phyloP scores from a whole-genome alignment of 2,797 vertebrate species.

The Perodicticus potto region DNA sequence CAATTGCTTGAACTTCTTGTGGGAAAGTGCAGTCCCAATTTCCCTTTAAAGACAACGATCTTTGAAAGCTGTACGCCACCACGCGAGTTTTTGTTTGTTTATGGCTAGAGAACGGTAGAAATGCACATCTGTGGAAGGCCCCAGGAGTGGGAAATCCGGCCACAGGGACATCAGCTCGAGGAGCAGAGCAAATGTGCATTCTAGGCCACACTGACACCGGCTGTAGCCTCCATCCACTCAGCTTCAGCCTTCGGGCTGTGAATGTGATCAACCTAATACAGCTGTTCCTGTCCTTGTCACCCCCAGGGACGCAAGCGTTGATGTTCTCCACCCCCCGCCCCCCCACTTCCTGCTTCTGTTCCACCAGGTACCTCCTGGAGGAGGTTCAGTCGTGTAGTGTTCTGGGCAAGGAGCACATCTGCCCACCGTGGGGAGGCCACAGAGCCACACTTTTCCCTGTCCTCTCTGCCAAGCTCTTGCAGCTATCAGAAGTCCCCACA shows the following conservation, averaged over 20 bases:
- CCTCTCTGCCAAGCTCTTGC: background rate
- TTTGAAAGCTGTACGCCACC: slow-evolving; percentile 34
- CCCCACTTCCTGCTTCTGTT: too few relatives aligned
- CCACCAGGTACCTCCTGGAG: background rate
- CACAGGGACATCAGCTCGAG: rapidly evolving
- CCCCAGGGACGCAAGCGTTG: background rate
- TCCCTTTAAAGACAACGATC: slow-evolving; percentile 68
- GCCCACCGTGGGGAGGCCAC: background rate
- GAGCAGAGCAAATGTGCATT: background rate
- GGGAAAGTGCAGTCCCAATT: slow-evolving; percentile 72
- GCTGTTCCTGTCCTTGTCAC: background rate
- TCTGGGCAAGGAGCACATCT: background rate
- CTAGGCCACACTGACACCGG: rapidly evolving
- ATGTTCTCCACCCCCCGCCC: too few relatives aligned
- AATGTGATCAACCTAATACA: background rate
- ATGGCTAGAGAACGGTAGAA: background rate
- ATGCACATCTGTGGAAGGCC: background rate
- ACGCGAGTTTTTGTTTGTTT: slow-evolving; percentile 41
- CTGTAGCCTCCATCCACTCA: background rate
- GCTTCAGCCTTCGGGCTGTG: background rate
- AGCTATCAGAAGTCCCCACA: too few relatives aligned
- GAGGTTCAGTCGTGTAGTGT: background rate
- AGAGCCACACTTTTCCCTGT: background rate
- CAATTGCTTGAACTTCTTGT: slow-evolving; percentile 73
- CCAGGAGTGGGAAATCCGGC: background rate